phyloP scores from a whole-genome alignment of 1,140 invertebrate species.

The Apis dorsata region DNA sequence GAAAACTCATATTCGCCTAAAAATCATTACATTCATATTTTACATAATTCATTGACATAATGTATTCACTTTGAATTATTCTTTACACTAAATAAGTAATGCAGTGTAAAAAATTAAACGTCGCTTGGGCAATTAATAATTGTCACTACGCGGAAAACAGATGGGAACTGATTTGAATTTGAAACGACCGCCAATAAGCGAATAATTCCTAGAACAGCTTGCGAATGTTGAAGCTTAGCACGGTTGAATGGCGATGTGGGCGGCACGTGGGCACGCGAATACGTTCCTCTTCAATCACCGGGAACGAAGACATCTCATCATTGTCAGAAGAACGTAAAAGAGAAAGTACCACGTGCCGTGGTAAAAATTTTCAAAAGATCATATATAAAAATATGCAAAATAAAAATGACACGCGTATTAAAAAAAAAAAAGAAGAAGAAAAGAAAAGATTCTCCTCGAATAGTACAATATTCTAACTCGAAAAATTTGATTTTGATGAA shows the following conservation, averaged over 20 bases:
- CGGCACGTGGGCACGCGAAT: conserved; percentile 59
- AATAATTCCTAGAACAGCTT: conserved; percentile 17
- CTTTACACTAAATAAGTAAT: no score
- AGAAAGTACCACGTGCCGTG: conserved; percentile 20
- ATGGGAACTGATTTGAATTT: conserved; percentile 32
- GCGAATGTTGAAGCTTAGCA: conserved; percentile 17
- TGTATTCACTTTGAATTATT: neutral
- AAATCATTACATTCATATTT: neutral
- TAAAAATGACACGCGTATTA: neutral
- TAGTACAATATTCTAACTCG: no score
- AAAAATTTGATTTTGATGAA: no score
- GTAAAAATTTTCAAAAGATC: neutral
- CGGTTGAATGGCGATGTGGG: conserved; percentile 58
- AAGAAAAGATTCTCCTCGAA: no score
- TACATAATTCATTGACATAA: neutral
- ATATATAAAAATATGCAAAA: neutral
- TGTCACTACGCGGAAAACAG: conserved; percentile 1
- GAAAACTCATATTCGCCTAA: neutral
- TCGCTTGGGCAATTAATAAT: conserved; percentile 25
- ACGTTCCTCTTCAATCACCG: conserved; percentile 37
- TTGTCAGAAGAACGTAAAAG: conserved; percentile 29
- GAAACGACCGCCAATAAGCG: conserved; percentile 22
- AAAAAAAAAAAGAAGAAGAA: neutral
- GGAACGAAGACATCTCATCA: conserved; percentile 33
- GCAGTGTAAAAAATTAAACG: neutral